Base-by-base conservation (phyloP, 2,113 vertebrate genomes). In the Clarias batrachus region DNA sequence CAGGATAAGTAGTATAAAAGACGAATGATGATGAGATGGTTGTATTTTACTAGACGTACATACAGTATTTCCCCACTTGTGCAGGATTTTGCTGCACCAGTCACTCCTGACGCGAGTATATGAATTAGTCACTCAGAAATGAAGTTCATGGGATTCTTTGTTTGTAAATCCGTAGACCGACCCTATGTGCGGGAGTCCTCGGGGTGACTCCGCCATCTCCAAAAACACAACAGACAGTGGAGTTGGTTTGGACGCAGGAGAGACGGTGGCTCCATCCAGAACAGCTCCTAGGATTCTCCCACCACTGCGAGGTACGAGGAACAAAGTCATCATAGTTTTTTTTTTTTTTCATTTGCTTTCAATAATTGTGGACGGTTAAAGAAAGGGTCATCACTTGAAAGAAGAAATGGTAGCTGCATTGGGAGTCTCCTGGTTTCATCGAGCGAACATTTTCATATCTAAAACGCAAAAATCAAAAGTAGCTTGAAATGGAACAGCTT, bases 191-290 rank as follows among this genome's bases (percentile, higher is more conserved):
- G 90, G 62, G 2, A 68, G 84, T 33, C 52, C 66, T 54, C 94
- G 95, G 1, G 94, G 93, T 13, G 94, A 95, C 81, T 95, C 94
- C 0, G 95, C 94, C 0, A 89, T 92, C 89, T 95, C 94, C 5
- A 95, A 95, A 87, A 88, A 60, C 73, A 95, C 94, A 80, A 89
- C 92, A 13, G 95, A 96, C 92, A 95, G 95, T 7, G 95, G 95
- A 27, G 92, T 96, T 87, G 92, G 90, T 87, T 88, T 94, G 90
- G 94, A 95, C 12, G 86, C 88, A 68, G 86, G 87, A 30, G 92
- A 90, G 30, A 57, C 82, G 16, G 27, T 78, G 0, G 10, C 8
- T n/a, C 56, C 92, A 83, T 92, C 93, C 37, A 93, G 92, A 66
- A 76, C 70, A 2, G 66, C 92, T 57, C 90, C 91, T 41, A 70